Conservation (phyloP, 92 coral and sea anemone species). For the Palythoa caribaeorum region DNA sequence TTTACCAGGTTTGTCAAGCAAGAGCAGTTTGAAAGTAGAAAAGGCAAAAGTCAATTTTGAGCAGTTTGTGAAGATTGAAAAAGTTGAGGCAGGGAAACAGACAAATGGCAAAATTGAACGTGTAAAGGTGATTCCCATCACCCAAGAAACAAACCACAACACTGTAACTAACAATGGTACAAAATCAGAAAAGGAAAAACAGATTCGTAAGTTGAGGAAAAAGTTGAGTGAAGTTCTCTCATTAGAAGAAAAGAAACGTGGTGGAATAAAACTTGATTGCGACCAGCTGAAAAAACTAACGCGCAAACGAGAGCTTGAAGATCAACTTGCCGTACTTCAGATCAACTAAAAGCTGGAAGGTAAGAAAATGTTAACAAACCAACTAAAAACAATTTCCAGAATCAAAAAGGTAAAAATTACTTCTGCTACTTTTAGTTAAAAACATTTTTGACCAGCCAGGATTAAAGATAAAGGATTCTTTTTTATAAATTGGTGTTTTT, state of each 20-base stretch:
- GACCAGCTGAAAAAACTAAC: constrained; percentile 89
- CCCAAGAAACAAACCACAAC: constrained; percentile 26
- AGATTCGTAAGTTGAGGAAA: constrained; percentile 84
- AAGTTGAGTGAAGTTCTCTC: constrained; percentile 77
- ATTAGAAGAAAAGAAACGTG: constrained; percentile 67
- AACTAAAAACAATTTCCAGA: neutral
- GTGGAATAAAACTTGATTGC: constrained; percentile 82
- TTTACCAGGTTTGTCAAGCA: constrained; percentile 20
- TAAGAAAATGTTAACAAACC: neutral
- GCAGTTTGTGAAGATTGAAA: constrained; percentile 64
- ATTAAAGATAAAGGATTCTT: neutral
- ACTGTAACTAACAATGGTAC: neutral
- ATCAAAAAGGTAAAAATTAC: neutral
- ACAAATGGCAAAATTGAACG: constrained; percentile 52
- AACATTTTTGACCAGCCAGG: neutral
- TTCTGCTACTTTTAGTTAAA: neutral
- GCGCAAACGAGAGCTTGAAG: constrained; percentile 83
- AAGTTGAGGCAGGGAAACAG: constrained; percentile 36
- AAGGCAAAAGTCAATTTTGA: constrained; percentile 41
- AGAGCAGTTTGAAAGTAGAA: constrained; percentile 25
- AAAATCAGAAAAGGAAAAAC: constrained; percentile 81
- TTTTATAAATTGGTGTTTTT: neutral
- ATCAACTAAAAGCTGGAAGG: constrained; percentile 48
- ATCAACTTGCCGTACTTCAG: constrained; percentile 71
- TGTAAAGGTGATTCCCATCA: constrained; percentile 42